phyloP scores from a whole-genome alignment of 2,797 vertebrate species.

The Prunella strophiata region DNA sequence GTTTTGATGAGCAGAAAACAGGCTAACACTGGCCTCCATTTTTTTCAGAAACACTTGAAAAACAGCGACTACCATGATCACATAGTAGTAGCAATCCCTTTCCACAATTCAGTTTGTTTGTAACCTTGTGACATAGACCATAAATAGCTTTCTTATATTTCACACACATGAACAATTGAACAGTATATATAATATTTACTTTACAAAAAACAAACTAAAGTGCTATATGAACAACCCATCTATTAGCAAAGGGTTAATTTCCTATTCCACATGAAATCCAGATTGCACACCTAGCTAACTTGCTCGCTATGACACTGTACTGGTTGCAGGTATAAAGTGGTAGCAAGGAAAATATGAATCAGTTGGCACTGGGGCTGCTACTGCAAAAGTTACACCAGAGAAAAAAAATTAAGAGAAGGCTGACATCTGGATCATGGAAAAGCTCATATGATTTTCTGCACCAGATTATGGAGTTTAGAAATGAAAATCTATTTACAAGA shows the following conservation, averaged over 20 bases:
- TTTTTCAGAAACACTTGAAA: neutral
- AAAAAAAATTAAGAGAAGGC: neutral
- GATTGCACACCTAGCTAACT: neutral
- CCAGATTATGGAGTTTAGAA: neutral
- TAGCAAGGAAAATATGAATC: neutral
- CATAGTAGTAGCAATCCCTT: neutral
- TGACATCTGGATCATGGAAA: neutral
- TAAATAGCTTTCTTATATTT: slow-evolving; percentile 14
- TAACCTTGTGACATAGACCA: neutral
- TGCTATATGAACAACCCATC: neutral
- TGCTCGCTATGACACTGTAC: neutral
- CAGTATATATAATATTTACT: neutral
- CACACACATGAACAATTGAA: neutral
- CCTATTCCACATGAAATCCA: neutral
- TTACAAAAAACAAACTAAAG: neutral
- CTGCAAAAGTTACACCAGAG: neutral
- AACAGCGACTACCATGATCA: neutral
- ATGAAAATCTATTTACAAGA: neutral
- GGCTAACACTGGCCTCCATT: accelerated
- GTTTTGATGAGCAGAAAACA: neutral
- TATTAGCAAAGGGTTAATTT: neutral
- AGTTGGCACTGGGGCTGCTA: neutral
- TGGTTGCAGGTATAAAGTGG: neutral
- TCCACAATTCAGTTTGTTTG: neutral
- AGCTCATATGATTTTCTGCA: neutral